Conservation (phyloP, 2,113 vertebrate genomes). For the Dasyprocta punctata region DNA sequence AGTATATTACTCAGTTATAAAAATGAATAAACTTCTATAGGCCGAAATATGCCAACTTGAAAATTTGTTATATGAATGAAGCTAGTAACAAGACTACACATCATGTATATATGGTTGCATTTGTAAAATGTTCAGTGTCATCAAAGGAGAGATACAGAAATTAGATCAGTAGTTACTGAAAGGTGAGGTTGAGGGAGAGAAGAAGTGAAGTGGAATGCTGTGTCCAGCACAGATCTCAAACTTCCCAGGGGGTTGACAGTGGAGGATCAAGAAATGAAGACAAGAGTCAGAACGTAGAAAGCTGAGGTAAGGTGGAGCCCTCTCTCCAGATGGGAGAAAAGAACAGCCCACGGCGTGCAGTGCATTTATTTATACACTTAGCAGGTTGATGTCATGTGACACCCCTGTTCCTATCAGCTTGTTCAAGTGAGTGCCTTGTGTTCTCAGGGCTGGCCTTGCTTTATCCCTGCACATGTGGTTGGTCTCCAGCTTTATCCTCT, state of each 20-base stretch:
- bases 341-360: background rate
- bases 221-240: background rate
- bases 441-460: background rate
- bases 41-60: background rate
- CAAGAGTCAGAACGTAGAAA: background rate
- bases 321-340: background rate
- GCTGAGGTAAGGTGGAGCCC: background rate
- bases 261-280: background rate
- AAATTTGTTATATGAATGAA: background rate
- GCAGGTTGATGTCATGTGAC: background rate
- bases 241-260: background rate
- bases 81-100: background rate
- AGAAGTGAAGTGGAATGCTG: background rate
- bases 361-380: background rate
- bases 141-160: background rate
- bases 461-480: background rate
- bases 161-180: background rate
- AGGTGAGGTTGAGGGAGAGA: background rate
- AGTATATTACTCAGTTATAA: background rate
- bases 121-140: too few relatives aligned
- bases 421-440: background rate
- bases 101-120: background rate
- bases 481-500: background rate
- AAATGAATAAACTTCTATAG: background rate
- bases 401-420: background rate